Conservation (phyloP, 2,888 invertebrate species). For the Caenorhabditis sp. region DNA sequence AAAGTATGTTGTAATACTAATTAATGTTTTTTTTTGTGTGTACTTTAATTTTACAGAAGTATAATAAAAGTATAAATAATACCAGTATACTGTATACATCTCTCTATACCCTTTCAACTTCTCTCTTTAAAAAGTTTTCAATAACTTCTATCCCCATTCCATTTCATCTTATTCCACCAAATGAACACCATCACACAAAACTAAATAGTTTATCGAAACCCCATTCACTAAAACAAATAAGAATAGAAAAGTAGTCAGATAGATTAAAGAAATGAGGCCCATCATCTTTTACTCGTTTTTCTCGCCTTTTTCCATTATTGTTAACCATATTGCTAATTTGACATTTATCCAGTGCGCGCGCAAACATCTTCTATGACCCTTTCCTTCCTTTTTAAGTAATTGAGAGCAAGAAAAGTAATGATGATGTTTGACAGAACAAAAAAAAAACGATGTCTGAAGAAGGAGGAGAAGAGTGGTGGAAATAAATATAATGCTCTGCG, state of each 20-base stretch:
- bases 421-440: background rate
- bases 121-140: too few species aligned
- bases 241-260: background rate
- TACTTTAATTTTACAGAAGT: too few species aligned
- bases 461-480: background rate
- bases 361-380: constrained; percentile 23
- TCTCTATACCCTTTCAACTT: too few species aligned
- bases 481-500: too few species aligned
- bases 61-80: too few species aligned
- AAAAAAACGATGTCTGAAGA: background rate
- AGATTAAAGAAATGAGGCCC: background rate
- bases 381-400: constrained; percentile 36
- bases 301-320: constrained; percentile 31
- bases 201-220: background rate
- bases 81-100: too few species aligned
- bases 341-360: constrained; percentile 45
- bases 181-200: background rate
- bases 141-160: too few species aligned
- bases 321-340: constrained; percentile 50
- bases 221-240: background rate
- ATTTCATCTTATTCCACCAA: too few species aligned
- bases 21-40: too few species aligned
- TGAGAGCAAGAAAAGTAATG: constrained; percentile 13
- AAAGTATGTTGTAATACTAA: too few species aligned
- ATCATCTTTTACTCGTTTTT: background rate